Conservation (phyloP, 2,888 invertebrate species). For the Operophtera brumata region DNA sequence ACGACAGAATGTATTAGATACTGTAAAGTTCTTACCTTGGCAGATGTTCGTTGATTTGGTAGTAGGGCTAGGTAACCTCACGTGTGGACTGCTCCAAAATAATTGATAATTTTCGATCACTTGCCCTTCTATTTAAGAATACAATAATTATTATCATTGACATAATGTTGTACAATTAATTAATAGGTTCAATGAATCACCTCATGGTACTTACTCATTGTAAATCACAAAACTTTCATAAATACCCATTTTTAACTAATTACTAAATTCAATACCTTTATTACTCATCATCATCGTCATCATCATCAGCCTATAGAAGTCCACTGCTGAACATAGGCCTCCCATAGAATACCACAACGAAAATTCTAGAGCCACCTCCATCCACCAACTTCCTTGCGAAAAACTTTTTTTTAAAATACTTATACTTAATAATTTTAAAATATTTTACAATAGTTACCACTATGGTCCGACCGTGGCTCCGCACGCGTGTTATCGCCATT, state of each 20-base stretch:
- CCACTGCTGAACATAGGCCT: no score
- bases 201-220: neutral
- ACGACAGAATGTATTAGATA: neutral
- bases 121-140: conserved; percentile 8
- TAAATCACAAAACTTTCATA: neutral
- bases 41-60: neutral
- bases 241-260: neutral
- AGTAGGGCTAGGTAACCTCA: neutral
- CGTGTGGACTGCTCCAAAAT: conserved; percentile 3
- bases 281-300: no score
- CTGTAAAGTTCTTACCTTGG: conserved; percentile 12
- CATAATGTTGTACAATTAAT: conserved; percentile 16
- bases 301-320: no score
- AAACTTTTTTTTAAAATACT: no score
- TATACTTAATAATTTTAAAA: no score
- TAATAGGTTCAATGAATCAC: neutral
- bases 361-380: no score
- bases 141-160: neutral
- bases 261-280: neutral
- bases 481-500: no score
- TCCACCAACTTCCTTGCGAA: no score
- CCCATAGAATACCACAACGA: no score
- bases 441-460: no score
- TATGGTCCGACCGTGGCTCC: no score
- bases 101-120: conserved; percentile 9